phyloP scores from a whole-genome alignment of 2,797 vertebrate species.

The Centropyge bicolor region DNA sequence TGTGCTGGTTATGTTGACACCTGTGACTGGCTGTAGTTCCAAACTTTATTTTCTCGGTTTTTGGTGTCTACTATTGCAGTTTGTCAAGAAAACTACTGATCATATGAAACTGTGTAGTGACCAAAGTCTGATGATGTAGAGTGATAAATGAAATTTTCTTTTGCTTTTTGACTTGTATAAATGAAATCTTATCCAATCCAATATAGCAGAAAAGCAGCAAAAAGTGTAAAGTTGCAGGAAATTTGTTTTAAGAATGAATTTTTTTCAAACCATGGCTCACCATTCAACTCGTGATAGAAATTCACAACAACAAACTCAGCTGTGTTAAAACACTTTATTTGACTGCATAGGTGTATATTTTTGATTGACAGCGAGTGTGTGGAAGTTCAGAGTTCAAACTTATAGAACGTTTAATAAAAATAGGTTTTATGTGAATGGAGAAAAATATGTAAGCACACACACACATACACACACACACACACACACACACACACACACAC shows the following conservation, averaged over 20 bases:
- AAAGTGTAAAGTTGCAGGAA: constrained; percentile 2
- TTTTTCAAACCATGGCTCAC: constrained; percentile 49
- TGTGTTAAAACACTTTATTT: constrained; percentile 21
- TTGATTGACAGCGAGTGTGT: constrained; percentile 35
- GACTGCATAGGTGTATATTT: constrained; percentile 36
- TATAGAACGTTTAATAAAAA: constrained; percentile 23
- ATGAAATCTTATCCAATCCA: too few species aligned
- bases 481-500: constrained; percentile 20
- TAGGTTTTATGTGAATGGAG: constrained; percentile 19
- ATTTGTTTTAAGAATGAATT: background rate
- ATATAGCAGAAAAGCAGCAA: too few species aligned
- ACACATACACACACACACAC: constrained; percentile 27
- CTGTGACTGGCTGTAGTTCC: too few species aligned
- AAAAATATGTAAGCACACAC: constrained; percentile 26
- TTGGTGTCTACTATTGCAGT: too few species aligned
- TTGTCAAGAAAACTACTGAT: too few species aligned
- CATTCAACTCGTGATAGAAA: constrained; percentile 1
- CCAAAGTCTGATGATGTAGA: too few species aligned
- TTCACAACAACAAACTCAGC: constrained; percentile 5
- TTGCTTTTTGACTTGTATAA: constrained; percentile 43
- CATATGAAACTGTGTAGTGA: too few species aligned
- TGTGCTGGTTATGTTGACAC: too few species aligned
- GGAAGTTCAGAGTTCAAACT: constrained; percentile 41
- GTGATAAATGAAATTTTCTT: background rate
- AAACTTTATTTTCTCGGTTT: too few species aligned